Base-by-base conservation (phyloP, 2,113 vertebrate species). In the Grallaria varia region DNA sequence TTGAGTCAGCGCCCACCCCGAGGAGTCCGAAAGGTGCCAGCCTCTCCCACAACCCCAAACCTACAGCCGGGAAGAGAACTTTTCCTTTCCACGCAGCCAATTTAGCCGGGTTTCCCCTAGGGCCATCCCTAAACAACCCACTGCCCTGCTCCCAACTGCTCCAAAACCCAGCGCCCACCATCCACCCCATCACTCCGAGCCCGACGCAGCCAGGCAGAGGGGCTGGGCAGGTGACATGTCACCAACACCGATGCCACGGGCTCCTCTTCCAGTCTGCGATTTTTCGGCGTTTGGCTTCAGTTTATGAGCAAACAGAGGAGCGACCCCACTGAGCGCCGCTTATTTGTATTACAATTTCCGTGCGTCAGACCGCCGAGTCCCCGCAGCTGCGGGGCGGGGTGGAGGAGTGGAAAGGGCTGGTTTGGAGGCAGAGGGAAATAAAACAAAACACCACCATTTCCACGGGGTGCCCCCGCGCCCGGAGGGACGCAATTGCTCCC, bases 171-270 rank as follows among this genome's bases (percentile, higher is more conserved):
- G 0, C 1, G 1, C 12, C 19, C 59, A 12, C 15, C 63, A 12
- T 9, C 27, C 63, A 12, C 8, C 27, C 45, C 72, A n/a, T 4
- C 3, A 1, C 75, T 56, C 13, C 1, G 5, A 72, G 6, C 59
- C 22, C 12, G 1, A 8, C 10, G 3, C 45, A 13, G 9, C 6
- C 31, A 12, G 71, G 74, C 83, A 24, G 4, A 9, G 23, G 6
- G 35, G 12, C 49, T n/a, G 80, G 11, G 42, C 62, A 21, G 66
- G 53, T 7, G 33, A 17, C 35, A 21, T 7, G 50, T 39, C 80
- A 4, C 67, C 68, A 33, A 4, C 8, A 2, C 44, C 22, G 10
- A 0, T 1, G 24, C 14, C 23, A 3, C 44, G n/a, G 47, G 1
- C 31, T 47, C 64, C 19, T 44, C 40, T 23, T 8, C 33, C 69